Evolutionary conservation across 2,888 invertebrate genomes (phyloP), one percentile per base, ranked within the genome.

Genomic region (Ophraella communa): DNA sequence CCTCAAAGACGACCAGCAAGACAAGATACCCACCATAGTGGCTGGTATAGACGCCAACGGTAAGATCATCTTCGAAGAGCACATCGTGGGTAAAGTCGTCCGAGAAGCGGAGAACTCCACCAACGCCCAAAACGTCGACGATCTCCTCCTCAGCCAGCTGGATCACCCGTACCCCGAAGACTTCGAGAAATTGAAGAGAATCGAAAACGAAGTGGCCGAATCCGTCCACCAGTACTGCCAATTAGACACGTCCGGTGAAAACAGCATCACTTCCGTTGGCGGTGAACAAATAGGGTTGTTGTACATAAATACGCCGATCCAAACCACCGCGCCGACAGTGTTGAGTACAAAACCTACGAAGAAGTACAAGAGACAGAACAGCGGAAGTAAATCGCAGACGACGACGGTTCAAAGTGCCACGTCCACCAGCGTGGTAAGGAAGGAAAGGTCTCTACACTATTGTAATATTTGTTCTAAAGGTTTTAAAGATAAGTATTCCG

Each of bases 401-500:
- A 73, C 77, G 54, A 78, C 77, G 61, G 77, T 78, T 62, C 81
- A 76, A 72, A 73, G 70, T 63, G 86, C 87, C 11, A 87, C 88
- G 10, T 88, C 88, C 30, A 89, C 89, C 60, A 89, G 90, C 72
- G 88, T 90, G n/a, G 90, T 90, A 14, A 85, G 93, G 10, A 94
- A 94, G 78, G 95, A 95, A 79, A 86, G 95, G 73, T 91, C 95
- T 65, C 83, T 97, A 71, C 92, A 99, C 83, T 92, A 96, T 83
- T 90, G 98, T 86, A 90, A 93, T 81, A 93, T 98, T 82, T 97
- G 94, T 83, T 93, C 93, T 75, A 95, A 94, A 80, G 95, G 95
- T 3, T 95, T 95, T 83, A 95, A 95, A 82, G 95, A 95, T 82
- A 95, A 95, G 82, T 98, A 98, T 87, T 94, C 97, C 67, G 95